Conservation (phyloP, 1,140 invertebrate species). For the Archivesica marissinica region DNA sequence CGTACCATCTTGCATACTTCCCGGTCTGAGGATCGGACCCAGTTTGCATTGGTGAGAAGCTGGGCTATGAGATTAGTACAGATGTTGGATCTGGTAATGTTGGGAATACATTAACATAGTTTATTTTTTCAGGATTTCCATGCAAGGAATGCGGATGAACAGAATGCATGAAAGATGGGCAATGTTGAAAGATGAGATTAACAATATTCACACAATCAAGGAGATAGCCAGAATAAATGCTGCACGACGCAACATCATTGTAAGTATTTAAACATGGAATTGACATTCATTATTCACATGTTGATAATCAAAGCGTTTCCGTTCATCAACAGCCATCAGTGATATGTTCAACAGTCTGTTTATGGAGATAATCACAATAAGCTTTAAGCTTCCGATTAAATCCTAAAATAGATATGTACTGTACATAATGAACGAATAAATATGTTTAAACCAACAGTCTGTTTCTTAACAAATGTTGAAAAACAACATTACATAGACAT, state of each 20-base stretch:
- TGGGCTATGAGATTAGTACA: no score
- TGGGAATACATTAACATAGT: background rate
- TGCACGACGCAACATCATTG: conserved; percentile 58
- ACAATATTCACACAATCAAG: conserved; percentile 70
- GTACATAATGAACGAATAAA: background rate
- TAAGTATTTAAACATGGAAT: conserved; percentile 34
- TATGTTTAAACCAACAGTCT: background rate
- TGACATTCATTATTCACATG: background rate
- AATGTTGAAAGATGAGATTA: conserved; percentile 74
- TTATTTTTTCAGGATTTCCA: conserved; percentile 66
- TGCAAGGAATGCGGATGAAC: conserved; percentile 70
- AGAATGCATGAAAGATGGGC: conserved; percentile 76
- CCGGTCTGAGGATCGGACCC: no score
- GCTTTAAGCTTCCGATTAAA: background rate
- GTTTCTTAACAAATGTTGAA: no score
- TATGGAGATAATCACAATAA: background rate
- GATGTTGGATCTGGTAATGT: no score
- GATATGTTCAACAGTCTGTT: background rate
- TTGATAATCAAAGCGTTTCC: background rate
- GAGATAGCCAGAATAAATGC: conserved; percentile 65
- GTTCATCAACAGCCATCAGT: background rate
- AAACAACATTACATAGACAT: no score
- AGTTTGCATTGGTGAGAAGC: no score
- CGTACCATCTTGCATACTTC: no score
- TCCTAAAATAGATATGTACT: background rate